Conservation (phyloP, 2,888 invertebrate species). For the Acrobasis consociella region DNA sequence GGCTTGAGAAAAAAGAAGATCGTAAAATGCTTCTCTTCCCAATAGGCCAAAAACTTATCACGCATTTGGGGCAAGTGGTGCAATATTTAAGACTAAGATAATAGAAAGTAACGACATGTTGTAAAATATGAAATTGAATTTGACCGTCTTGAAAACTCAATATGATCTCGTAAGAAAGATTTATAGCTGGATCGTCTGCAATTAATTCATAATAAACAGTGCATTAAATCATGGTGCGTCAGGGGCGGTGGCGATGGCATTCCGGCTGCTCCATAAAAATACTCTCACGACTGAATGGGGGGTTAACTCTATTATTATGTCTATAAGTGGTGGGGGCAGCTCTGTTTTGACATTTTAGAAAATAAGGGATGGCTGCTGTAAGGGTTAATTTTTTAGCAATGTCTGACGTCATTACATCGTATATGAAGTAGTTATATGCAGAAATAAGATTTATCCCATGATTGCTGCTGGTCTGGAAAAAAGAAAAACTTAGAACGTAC, state of each 20-base stretch:
- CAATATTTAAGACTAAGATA: no score
- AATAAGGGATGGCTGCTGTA: not conserved
- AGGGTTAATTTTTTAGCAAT: no score
- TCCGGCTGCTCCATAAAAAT: slow-evolving; percentile 69
- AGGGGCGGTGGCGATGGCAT: slow-evolving; percentile 56
- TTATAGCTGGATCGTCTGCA: slow-evolving; percentile 22
- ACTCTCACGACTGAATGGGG: slow-evolving; percentile 61
- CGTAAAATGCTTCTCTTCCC: no score
- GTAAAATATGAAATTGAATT: not conserved
- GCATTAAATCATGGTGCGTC: slow-evolving; percentile 70
- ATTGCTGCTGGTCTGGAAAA: no score
- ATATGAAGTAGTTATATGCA: no score
- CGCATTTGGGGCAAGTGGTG: no score
- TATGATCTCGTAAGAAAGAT: slow-evolving; percentile 14
- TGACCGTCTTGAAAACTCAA: not conserved
- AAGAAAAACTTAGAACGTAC: no score
- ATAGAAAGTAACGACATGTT: not conserved
- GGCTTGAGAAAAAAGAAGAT: no score
- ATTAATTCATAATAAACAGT: slow-evolving; percentile 40
- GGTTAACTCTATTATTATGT: slow-evolving; percentile 53
- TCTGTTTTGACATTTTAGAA: not conserved
- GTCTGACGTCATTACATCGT: no score
- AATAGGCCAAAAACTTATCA: no score
- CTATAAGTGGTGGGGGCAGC: not conserved
- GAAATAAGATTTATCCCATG: no score